Conservation (phyloP, 2,888 invertebrate genomes). For the Drosophila putrida region DNA sequence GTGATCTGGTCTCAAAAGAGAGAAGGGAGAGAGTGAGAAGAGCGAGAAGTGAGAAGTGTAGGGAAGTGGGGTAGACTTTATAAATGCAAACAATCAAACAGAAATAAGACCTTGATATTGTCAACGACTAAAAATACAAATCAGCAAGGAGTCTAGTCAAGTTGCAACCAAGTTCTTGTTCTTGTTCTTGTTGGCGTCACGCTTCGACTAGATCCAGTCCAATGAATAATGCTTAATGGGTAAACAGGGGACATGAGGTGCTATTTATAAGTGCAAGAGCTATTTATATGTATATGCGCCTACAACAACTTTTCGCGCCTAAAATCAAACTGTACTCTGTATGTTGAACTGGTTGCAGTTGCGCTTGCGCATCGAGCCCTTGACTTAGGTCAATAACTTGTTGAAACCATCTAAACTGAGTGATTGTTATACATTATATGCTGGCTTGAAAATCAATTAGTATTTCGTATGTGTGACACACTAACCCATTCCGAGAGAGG, state of each 20-base stretch:
- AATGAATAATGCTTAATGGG: too few species aligned
- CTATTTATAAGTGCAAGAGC: conserved; percentile 55
- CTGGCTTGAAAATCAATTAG: background rate
- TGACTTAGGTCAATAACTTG: conserved; percentile 84
- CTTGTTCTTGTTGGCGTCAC: conserved; percentile 43
- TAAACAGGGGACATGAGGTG: conserved; percentile 19
- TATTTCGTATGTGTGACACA: conserved; percentile 15
- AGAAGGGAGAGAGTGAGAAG: background rate
- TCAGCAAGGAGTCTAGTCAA: conserved; percentile 11
- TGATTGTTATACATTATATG: background rate
- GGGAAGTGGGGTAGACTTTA: background rate
- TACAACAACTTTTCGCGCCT: conserved; percentile 44
- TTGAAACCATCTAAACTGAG: background rate
- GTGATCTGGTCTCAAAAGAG: background rate
- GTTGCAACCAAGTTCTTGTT: conserved; percentile 16
- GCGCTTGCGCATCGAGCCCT: conserved; percentile 67
- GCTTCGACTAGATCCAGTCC: conserved; percentile 30
- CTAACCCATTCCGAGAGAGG: conserved; percentile 33
- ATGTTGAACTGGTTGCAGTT: conserved; percentile 12
- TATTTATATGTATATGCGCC: conserved; percentile 31
- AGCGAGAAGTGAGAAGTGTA: background rate
- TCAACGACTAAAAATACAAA: conserved; percentile 72
- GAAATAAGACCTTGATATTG: conserved; percentile 73
- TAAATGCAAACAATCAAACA: conserved; percentile 38
- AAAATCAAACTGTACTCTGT: conserved; percentile 22